Percentiles rank a stretch among this genome's conserved stretches.
Evolutionary conservation across 2,888 invertebrate species (phyloP).

Genomic region (Ligdia adustata): DNA sequence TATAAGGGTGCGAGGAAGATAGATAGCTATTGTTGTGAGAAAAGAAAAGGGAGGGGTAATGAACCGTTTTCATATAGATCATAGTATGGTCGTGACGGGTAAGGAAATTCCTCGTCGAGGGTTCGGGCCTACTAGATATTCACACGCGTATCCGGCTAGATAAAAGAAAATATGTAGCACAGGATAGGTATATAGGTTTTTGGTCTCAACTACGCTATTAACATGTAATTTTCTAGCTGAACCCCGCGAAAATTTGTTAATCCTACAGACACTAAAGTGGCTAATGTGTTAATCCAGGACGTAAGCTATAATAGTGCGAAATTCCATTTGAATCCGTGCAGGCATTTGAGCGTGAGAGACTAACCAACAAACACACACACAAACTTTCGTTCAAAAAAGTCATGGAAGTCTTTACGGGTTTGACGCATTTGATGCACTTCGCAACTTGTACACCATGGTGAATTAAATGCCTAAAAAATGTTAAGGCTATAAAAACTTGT

Average conservation of each 20-base stretch:
- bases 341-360: no score
- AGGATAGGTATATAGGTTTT: background rate
- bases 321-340: no score
- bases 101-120: conserved; percentile 26
- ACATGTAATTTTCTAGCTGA: no score
- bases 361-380: no score
- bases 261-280: background rate
- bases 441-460: no score
- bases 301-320: no score
- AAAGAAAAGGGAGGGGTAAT: conserved; percentile 34
- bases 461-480: no score
- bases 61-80: conserved; percentile 34
- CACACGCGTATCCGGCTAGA: background rate
- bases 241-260: no score
- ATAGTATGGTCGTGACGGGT: conserved; percentile 31
- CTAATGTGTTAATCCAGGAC: background rate
- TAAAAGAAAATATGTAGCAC: background rate
- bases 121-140: conserved; percentile 13
- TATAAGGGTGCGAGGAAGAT: conserved; percentile 33
- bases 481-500: no score
- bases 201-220: background rate
- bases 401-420: no score
- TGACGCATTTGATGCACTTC: no score
- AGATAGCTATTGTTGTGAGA: conserved; percentile 27
- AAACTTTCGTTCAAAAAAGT: no score